A percentile compares a stretch with the other conserved stretches of the same genome.
phyloP scores from a whole-genome alignment of 2,113 vertebrate species.

The Leucoraja erinaceus region DNA sequence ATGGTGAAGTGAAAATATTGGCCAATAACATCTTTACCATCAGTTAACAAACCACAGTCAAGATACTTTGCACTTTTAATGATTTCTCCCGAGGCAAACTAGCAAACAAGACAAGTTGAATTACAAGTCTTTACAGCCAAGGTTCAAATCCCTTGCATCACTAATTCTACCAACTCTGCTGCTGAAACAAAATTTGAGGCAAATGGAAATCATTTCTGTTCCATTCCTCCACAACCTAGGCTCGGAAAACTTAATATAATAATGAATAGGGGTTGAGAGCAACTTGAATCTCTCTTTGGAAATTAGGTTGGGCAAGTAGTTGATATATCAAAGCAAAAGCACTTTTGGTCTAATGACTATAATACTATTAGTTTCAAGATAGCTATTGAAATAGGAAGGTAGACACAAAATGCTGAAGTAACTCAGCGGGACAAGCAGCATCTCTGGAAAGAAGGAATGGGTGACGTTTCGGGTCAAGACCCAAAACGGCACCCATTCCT shows the following conservation, averaged over 20 bases:
- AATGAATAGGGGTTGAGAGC: not conserved
- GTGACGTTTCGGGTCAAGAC: too few species aligned
- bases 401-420: too few species aligned
- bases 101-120: not conserved
- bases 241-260: not conserved
- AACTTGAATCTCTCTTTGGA: not conserved
- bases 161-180: not conserved
- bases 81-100: not conserved
- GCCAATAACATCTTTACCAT: not conserved
- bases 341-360: not conserved
- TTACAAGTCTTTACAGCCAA: not conserved
- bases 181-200: not conserved
- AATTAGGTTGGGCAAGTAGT: too few species aligned
- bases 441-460: too few species aligned
- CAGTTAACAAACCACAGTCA: conserved; percentile 1
- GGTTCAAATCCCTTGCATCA: not conserved
- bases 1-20: not conserved
- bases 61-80: not conserved
- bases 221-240: not conserved
- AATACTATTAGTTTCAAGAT: too few species aligned
- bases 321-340: too few species aligned
- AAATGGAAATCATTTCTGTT: not conserved
- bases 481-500: too few species aligned
- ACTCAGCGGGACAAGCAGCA: too few species aligned
- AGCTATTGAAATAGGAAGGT: too few species aligned